Conservation (phyloP, 1,140 invertebrate species). For the Brachionus sp. region DNA sequence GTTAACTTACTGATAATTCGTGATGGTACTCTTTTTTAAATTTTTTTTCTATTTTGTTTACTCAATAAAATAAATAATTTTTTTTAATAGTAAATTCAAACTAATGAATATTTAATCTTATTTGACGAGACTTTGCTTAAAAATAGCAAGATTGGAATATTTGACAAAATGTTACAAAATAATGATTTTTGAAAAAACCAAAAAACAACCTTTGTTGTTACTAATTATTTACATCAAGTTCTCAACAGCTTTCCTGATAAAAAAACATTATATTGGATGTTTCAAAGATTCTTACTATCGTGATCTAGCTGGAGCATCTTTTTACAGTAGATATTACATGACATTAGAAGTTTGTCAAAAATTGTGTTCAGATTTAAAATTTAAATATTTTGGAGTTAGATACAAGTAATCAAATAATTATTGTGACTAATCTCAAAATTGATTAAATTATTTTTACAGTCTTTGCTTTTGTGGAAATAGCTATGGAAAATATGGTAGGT, state of each 20-base stretch:
- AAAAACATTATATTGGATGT: neutral
- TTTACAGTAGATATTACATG: neutral
- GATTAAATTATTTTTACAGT: neutral
- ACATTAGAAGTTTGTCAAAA: neutral
- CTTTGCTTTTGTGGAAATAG: neutral
- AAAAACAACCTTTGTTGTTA: neutral
- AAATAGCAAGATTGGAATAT: no score
- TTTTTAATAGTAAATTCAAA: no score
- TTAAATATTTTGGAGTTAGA: neutral
- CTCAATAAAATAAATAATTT: no score
- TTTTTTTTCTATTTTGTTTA: no score
- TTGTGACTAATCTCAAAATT: neutral
- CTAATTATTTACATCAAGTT: neutral
- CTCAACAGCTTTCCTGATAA: neutral
- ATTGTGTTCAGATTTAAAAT: neutral
- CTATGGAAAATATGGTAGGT: neutral
- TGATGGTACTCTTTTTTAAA: no score
- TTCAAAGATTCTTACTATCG: neutral
- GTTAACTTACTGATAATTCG: no score
- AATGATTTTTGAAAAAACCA: neutral
- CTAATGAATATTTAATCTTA: no score
- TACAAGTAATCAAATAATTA: neutral
- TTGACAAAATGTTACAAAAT: no score
- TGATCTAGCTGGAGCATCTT: neutral
- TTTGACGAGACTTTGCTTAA: no score